Evolutionary conservation across 1,140 invertebrate genomes (phyloP).

Genomic region (Drosophila tristis): DNA sequence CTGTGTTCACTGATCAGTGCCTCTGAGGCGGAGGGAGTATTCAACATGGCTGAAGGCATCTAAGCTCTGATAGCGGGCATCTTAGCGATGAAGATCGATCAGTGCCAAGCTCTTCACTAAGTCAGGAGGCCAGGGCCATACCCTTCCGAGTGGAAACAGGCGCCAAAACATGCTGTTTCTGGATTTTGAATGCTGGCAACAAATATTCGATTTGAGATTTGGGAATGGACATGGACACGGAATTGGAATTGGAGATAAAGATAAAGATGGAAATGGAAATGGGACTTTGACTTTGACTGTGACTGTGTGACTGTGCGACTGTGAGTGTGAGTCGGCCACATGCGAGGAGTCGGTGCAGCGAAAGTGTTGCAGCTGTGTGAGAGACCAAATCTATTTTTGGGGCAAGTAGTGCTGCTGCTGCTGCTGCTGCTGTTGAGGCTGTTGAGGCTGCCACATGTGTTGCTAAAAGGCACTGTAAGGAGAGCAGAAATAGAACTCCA

Average conservation of each 20-base stretch:
- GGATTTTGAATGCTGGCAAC: neutral
- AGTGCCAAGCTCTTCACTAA: neutral
- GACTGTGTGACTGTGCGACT: constrained; percentile 7
- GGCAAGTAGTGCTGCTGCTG: constrained; percentile 18
- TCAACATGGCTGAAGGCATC: too few relatives aligned
- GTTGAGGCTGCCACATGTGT: constrained; percentile 64
- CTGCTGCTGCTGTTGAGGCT: too few relatives aligned
- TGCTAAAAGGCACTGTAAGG: constrained; percentile 72
- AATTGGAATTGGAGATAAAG: constrained; percentile 5
- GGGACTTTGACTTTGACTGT: too few relatives aligned
- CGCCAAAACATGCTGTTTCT: constrained; percentile 44
- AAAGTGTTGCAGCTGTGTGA: constrained; percentile 64
- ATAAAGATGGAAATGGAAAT: neutral
- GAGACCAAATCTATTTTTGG: constrained; percentile 41
- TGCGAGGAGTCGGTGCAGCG: constrained; percentile 49
- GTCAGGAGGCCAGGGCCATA: neutral
- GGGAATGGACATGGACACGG: constrained; percentile 16
- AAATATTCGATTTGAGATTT: constrained; percentile 35
- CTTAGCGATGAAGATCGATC: too few relatives aligned
- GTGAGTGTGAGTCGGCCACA: constrained; percentile 32
- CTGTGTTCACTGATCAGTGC: too few relatives aligned
- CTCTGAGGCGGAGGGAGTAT: too few relatives aligned
- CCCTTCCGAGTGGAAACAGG: constrained; percentile 24
- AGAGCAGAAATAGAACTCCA: constrained; percentile 74
- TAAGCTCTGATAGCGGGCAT: too few relatives aligned